These are phyloP conservation scores for Fundulus diaphanus DNA, from an alignment of 2,797 vertebrate species.

Conservation along the genomic window DNA sequence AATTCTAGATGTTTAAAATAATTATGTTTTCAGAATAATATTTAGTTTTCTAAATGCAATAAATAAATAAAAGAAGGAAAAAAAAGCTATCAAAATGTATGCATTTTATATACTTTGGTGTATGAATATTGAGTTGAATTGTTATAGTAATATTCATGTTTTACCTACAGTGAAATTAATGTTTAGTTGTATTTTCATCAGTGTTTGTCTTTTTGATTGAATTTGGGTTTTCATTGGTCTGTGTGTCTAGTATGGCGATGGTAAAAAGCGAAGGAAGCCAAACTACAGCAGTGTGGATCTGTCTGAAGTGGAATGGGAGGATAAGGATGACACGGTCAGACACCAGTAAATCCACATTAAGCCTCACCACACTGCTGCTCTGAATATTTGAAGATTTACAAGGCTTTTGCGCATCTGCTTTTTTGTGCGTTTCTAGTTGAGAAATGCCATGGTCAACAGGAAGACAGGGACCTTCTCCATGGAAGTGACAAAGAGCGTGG, in stretches of 20 bases:
- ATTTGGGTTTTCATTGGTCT: constrained; percentile 31
- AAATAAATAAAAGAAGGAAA: too few relatives aligned
- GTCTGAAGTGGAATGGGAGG: constrained; percentile 98
- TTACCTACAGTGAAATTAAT: not conserved
- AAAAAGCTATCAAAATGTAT: too few relatives aligned
- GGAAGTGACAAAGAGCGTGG: constrained; percentile 98
- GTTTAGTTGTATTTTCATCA: constrained; percentile 1
- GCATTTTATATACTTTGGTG: not conserved
- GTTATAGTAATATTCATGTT: not conserved
- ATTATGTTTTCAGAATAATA: too few relatives aligned
- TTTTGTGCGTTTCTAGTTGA: constrained; percentile 81
- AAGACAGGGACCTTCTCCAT: constrained; percentile 97
- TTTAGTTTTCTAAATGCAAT: too few relatives aligned
- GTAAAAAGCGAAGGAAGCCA: constrained; percentile 93
- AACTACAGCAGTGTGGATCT: constrained; percentile 98
- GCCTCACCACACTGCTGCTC: not conserved
- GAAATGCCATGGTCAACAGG: constrained; percentile 98
- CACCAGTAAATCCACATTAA: constrained; percentile 16
- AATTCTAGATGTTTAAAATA: too few relatives aligned
- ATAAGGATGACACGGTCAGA: constrained; percentile 87
- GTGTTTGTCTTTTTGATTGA: constrained; percentile 21
- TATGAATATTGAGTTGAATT: not conserved
- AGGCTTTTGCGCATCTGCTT: constrained; percentile 10
- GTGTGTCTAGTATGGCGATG: constrained; percentile 90
- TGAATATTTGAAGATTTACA: constrained; percentile 6